Percentiles rank a stretch among this genome's conserved stretches.
Conservation (phyloP, 1,140 invertebrate genomes). For the Pseudobourletiella spinata region DNA sequence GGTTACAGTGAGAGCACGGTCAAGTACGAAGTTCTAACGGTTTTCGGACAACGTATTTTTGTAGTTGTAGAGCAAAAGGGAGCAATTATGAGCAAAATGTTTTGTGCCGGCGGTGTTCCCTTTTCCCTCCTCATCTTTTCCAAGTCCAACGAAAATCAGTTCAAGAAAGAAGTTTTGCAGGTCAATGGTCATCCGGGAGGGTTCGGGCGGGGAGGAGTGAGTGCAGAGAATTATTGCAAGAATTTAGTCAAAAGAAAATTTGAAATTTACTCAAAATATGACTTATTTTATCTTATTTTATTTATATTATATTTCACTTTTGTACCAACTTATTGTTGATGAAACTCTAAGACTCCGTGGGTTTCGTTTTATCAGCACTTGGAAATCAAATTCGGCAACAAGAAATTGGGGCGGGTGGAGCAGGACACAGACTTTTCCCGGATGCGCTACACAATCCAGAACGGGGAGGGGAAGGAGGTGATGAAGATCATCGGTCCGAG, state of each 20-base stretch:
- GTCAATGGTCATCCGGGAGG: not conserved
- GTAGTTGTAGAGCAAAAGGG: constrained; percentile 1
- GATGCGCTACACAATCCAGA: constrained; percentile 7
- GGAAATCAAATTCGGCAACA: not conserved
- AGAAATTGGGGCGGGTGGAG: not conserved
- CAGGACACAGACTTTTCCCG: not conserved
- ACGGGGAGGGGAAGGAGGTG: not conserved
- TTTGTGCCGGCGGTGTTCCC: not conserved
- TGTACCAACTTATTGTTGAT: too few species aligned
- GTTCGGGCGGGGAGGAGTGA: not conserved
- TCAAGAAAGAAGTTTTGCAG: constrained; percentile 1
- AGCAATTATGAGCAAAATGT: not conserved
- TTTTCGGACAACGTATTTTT: not conserved
- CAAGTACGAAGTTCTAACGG: constrained; percentile 7
- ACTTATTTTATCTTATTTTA: too few species aligned
- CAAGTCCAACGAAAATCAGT: not conserved
- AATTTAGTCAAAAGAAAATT: too few species aligned
- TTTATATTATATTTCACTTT: too few species aligned
- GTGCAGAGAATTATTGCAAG: not conserved
- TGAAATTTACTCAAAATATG: too few species aligned
- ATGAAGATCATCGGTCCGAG: not conserved
- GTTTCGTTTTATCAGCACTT: too few species aligned
- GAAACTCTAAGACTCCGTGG: too few species aligned
- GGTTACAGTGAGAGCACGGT: not conserved
- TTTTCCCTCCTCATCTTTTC: not conserved